Percentiles rank a stretch among this genome's conserved stretches.
These are phyloP conservation scores for Drosophila meridionalis DNA, from an alignment of 2,888 invertebrate species.

Conservation along the genomic window DNA sequence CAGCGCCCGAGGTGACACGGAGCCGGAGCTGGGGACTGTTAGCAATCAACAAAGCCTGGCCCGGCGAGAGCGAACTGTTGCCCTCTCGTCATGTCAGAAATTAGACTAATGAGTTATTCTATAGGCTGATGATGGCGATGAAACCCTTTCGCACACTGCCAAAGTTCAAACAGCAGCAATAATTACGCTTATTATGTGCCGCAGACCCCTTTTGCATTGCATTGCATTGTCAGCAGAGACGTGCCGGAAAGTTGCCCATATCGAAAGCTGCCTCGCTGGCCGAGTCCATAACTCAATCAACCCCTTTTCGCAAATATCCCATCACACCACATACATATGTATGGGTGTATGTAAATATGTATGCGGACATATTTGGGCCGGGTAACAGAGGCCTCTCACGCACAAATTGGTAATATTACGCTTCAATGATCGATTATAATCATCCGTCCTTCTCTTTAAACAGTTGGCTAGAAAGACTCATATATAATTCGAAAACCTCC, in stretches of 20 bases:
- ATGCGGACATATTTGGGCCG: slow-evolving; percentile 34
- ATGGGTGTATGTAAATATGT: neutral
- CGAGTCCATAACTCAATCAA: slow-evolving; percentile 3
- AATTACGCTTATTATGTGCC: slow-evolving; percentile 71
- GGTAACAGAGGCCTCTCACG: slow-evolving; percentile 54
- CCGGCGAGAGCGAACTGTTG: neutral
- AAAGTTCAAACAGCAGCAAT: slow-evolving; percentile 74
- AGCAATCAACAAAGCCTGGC: neutral
- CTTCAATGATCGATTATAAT: slow-evolving; percentile 22
- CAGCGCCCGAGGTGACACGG: slow-evolving; percentile 15
- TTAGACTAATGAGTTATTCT: slow-evolving; percentile 77
- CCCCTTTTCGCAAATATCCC: neutral
- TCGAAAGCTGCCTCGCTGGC: neutral
- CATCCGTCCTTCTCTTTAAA: neutral
- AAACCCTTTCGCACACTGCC: slow-evolving; percentile 31
- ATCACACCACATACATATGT: neutral
- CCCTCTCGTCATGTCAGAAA: slow-evolving; percentile 27
- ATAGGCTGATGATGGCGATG: slow-evolving; percentile 11
- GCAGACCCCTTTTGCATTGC: slow-evolving; percentile 27
- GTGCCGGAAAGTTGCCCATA: slow-evolving; percentile 24
- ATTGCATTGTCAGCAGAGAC: slow-evolving; percentile 26
- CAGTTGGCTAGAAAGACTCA: neutral
- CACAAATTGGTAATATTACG: slow-evolving; percentile 49
- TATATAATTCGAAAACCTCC: too few relatives aligned
- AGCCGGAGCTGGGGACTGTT: slow-evolving; percentile 3